These are phyloP conservation scores for Cistogaster globosa DNA, from an alignment of 2,888 invertebrate species.

Conservation along the genomic window DNA sequence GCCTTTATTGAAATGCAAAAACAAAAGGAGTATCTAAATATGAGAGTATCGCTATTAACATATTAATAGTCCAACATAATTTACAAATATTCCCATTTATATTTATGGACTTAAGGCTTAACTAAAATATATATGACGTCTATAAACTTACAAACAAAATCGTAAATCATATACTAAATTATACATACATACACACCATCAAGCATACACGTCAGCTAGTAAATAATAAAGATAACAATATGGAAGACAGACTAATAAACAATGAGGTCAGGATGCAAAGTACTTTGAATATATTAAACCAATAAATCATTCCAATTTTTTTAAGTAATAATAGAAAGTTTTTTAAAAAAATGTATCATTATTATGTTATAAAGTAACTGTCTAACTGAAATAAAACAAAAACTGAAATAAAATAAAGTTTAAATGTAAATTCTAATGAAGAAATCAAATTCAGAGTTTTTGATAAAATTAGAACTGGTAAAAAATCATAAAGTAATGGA, in stretches of 20 bases:
- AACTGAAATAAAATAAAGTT: no score
- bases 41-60: conserved; percentile 25
- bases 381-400: no score
- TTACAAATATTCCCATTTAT: conserved; percentile 61
- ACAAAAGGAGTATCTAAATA: no score
- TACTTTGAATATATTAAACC: background rate
- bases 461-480: no score
- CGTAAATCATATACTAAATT: background rate
- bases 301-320: background rate
- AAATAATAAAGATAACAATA: conserved; percentile 44
- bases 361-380: no score
- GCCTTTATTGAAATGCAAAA: no score
- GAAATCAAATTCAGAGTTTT: no score
- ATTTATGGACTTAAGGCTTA: conserved; percentile 62
- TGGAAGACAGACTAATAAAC: background rate
- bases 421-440: no score
- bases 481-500: no score
- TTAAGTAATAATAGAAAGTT: no score
- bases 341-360: no score
- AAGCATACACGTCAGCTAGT: background rate
- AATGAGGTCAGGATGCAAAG: conserved; percentile 1
- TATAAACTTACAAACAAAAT: background rate
- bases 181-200: no score
- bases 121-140: conserved; percentile 42
- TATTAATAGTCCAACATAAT: conserved; percentile 56